A percentile compares a stretch with the other conserved stretches of the same genome.
Evolutionary conservation across 2,113 vertebrate species (phyloP).

Genomic region (Zosterops pallidus): DNA sequence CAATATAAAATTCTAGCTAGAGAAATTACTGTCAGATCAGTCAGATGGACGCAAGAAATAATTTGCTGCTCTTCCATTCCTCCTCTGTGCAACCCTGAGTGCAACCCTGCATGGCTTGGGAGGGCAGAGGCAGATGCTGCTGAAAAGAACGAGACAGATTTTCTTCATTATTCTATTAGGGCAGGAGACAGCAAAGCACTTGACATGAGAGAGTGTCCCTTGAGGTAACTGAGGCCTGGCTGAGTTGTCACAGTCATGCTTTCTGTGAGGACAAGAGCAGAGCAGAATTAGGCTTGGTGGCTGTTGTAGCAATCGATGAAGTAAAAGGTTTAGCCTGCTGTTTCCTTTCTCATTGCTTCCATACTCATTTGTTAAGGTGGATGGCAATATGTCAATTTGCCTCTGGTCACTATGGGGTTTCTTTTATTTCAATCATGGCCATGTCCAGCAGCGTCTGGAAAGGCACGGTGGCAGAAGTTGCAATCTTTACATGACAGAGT

Average conservation of each 20-base stretch:
- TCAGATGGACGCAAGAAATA: background rate
- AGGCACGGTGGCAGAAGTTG: background rate
- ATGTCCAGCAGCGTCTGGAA: background rate
- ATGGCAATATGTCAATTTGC: background rate
- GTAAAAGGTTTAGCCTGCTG: background rate
- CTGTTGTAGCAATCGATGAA: background rate
- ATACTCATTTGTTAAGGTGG: background rate
- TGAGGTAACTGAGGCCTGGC: background rate
- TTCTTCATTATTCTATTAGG: conserved; percentile 34
- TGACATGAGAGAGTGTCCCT: background rate
- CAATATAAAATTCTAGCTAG: background rate
- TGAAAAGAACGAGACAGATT: background rate
- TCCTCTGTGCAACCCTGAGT: background rate
- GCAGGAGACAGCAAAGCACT: conserved; percentile 22
- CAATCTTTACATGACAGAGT: background rate
- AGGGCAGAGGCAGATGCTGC: background rate
- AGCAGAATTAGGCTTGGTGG: background rate
- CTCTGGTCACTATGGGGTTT: background rate
- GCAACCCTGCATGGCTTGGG: background rate
- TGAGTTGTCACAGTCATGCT: background rate
- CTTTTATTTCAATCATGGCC: background rate
- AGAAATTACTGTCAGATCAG: conserved; percentile 5
- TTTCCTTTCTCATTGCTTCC: conserved; percentile 7
- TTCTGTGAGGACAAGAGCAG: background rate
- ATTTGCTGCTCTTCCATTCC: background rate